Base-by-base conservation (phyloP, 2,888 invertebrate species). In the Sphaeridia pumilis region DNA sequence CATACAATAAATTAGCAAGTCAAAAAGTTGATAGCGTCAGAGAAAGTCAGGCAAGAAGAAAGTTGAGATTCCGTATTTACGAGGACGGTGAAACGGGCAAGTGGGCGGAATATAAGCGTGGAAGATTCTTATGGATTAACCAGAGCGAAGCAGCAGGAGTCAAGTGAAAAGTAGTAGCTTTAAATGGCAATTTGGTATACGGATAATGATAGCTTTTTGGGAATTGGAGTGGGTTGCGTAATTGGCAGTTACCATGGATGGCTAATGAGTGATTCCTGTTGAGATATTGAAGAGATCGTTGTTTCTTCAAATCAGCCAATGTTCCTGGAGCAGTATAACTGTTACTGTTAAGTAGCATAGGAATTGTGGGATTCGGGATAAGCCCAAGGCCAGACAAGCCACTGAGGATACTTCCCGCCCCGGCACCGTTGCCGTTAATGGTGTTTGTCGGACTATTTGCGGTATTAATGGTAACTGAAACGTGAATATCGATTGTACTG, bases 251-350 rank as follows among this genome's bases (percentile, higher is more conserved):
- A 54, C 55, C 55, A 56, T 56, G 52, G 21, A 52, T 24, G 36
- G 49, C 47, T 12, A 52, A 41, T 4, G 52, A 34, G 34, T 49
- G 46, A 44, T 46, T 50, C 45, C 49, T 28, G 48, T 47, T 54
- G 50, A 54, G 28, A 57, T 62, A 56, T 50, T 59, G 57, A 48
- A 64, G 85, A 58, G 87, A 81, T 60, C 93, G 78, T 69, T 92
- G 89, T 71, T 90, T 90, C 74, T 94, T 94, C 70, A 93, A 75
- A 72, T 93, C 92, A 49, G 92, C 84, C 66, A 94, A 77, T 47
- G 92, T 92, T 65, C 83, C 80, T 66, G 67, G 65, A 31, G 61
- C 58, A 21, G 64, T 58, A 51, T 57, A 59, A 34, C 52, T 45
- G n/a, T 58, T 44, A 47, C 49, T 54, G 34, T 46, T 49, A 48